Percentiles rank a stretch among this genome's conserved stretches.
Evolutionary conservation across 2,113 vertebrate species (phyloP).

Genomic region (Cryptomyrus ogoouensis): DNA sequence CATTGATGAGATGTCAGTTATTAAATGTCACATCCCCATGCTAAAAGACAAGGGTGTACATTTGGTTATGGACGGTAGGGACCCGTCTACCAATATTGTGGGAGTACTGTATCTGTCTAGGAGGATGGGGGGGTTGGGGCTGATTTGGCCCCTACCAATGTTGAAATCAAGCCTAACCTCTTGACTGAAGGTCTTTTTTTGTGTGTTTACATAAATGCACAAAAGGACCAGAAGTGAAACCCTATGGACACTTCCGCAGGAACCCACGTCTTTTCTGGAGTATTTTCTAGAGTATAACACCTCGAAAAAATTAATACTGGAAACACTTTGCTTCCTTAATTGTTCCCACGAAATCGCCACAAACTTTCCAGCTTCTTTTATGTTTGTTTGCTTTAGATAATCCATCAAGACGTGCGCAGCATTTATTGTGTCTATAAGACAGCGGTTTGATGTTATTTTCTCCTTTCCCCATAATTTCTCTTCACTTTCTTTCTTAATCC

Average conservation of each 20-base stretch:
- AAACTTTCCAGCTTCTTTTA: constrained; percentile 18
- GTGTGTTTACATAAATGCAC: not conserved
- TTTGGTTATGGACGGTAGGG: not conserved
- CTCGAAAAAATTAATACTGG: not conserved
- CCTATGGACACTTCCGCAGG: not conserved
- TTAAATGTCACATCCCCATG: not conserved
- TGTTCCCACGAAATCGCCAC: constrained; percentile 12
- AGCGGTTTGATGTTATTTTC: constrained; percentile 24
- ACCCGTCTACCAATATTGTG: not conserved
- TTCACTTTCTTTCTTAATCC: constrained; percentile 18
- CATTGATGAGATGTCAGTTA: not conserved
- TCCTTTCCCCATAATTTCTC: constrained; percentile 11
- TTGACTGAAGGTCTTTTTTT: not conserved
- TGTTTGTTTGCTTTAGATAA: constrained; percentile 10
- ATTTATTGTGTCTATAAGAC: constrained; percentile 17
- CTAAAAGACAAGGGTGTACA: not conserved
- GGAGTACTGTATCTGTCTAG: not conserved
- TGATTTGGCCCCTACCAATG: not conserved
- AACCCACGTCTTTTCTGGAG: not conserved
- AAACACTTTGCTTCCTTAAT: not conserved
- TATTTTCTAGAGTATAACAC: not conserved
- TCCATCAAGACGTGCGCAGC: constrained; percentile 13
- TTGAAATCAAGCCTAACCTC: not conserved
- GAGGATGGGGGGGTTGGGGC: not conserved
- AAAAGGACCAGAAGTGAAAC: not conserved